Conservation (phyloP, 64 coral and sea anemone species). For the Montipora foliosa region DNA sequence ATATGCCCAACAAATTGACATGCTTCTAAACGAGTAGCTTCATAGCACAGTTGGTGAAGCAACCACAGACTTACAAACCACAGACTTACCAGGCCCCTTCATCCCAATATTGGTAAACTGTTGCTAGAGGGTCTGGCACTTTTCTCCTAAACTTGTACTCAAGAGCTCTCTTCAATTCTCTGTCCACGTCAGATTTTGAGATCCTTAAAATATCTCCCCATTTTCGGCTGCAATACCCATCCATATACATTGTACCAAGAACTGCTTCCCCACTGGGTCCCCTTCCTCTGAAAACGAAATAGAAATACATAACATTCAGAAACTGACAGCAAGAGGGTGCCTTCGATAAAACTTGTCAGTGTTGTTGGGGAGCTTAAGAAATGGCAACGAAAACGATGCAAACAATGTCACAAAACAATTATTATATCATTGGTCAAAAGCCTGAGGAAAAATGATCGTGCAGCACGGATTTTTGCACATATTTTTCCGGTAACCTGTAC, state of each 20-base stretch:
- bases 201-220: constrained; percentile 86
- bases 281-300: constrained; percentile 58
- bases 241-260: constrained; percentile 83
- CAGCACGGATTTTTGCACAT: too few species aligned
- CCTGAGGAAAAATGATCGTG: too few species aligned
- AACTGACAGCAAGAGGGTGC: too few species aligned
- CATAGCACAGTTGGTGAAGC: too few species aligned
- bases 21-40: too few species aligned
- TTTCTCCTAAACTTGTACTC: constrained; percentile 74
- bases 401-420: too few species aligned
- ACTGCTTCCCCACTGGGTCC: constrained; percentile 78
- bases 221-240: constrained; percentile 74
- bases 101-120: constrained; percentile 86
- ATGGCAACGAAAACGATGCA: too few species aligned
- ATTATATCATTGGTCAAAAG: too few species aligned
- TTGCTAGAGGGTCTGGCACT: constrained; percentile 78
- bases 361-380: too few species aligned
- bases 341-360: too few species aligned
- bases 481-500: too few species aligned
- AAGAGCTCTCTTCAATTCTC: constrained; percentile 77
- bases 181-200: constrained; percentile 71
- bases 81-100: constrained; percentile 63
- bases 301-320: background rate
- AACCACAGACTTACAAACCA: constrained; percentile 25
- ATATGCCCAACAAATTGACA: too few species aligned